Percentiles rank a stretch among this genome's conserved stretches.
phyloP scores from a whole-genome alignment of 2,113 vertebrate genomes.

The zebrafish (Danio rerio) region DNA sequence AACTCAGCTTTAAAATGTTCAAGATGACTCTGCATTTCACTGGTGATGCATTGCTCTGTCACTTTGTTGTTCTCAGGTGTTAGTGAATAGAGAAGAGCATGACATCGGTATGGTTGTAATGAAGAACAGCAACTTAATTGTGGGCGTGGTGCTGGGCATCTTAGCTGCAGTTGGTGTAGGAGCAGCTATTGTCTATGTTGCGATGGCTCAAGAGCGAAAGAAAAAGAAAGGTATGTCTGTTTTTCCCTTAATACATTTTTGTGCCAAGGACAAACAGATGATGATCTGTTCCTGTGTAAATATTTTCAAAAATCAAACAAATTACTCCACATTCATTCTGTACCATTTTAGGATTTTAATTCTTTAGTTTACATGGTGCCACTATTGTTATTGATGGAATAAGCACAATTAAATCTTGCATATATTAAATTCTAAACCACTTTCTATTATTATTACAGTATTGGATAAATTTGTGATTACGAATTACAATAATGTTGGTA shows the following conservation, averaged over 20 bases:
- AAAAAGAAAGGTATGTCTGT: constrained; percentile 78
- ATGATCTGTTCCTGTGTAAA: no score
- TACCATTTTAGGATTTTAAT: no score
- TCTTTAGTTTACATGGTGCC: no score
- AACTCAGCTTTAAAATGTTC: neutral
- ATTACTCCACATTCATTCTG: no score
- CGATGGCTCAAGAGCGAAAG: constrained; percentile 73
- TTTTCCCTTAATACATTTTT: neutral
- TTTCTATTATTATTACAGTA: no score
- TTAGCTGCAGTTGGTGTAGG: constrained; percentile 74
- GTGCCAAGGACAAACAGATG: neutral
- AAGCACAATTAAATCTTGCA: no score
- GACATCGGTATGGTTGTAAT: constrained; percentile 81
- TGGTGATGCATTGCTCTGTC: neutral
- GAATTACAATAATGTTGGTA: no score
- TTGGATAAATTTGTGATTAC: no score
- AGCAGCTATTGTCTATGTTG: constrained; percentile 62
- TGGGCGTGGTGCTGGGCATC: constrained; percentile 76
- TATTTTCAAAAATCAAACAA: no score
- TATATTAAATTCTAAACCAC: no score
- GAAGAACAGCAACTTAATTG: constrained; percentile 53
- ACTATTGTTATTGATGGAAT: no score
- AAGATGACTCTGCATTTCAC: neutral
- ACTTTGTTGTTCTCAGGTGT: constrained; percentile 65
- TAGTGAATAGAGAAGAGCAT: constrained; percentile 74